Evolutionary conservation across 1,140 invertebrate species (phyloP).

Genomic region (Probaryconus sp.): DNA sequence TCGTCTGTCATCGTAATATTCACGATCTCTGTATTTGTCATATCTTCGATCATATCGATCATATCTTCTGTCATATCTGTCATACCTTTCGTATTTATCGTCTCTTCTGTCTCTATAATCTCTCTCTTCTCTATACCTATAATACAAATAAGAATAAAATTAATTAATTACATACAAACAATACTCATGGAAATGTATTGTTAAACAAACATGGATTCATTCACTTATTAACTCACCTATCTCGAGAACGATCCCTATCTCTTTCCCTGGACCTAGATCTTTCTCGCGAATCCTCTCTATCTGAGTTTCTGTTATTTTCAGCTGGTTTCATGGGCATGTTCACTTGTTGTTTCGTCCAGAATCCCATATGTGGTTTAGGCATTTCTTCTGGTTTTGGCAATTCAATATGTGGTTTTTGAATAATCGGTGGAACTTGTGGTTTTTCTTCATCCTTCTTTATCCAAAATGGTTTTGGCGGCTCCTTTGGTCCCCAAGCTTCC

Average conservation of each 20-base stretch:
- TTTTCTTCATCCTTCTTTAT: slow-evolving; percentile 76
- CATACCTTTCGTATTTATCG: slow-evolving; percentile 69
- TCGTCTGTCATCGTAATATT: slow-evolving; percentile 73
- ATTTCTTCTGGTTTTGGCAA: slow-evolving; percentile 74
- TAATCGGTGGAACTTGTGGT: slow-evolving; percentile 23
- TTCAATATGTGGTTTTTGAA: slow-evolving; percentile 53
- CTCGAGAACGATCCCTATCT: slow-evolving; percentile 60
- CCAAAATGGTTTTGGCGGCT: slow-evolving; percentile 76
- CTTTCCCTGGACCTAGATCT: slow-evolving; percentile 64
- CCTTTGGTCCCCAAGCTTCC: slow-evolving; percentile 74
- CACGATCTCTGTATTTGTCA: slow-evolving; percentile 68
- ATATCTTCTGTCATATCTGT: slow-evolving; percentile 68
- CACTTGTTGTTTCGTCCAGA: slow-evolving; percentile 77
- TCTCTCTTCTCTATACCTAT: slow-evolving; percentile 63
- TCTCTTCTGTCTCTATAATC: slow-evolving; percentile 73
- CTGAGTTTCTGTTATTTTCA: slow-evolving; percentile 63
- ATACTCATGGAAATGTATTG: too few species aligned
- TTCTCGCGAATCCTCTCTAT: slow-evolving; percentile 62
- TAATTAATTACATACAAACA: too few species aligned
- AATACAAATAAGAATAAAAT: slow-evolving; percentile 1
- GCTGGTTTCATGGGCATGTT: slow-evolving; percentile 73
- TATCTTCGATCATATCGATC: slow-evolving; percentile 66
- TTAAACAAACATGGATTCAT: too few species aligned
- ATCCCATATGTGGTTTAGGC: slow-evolving; percentile 77
- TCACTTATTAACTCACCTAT: slow-evolving; percentile 34